Evolutionary conservation across 2,888 invertebrate genomes (phyloP).

Genomic region (Hyposoter didymator): DNA sequence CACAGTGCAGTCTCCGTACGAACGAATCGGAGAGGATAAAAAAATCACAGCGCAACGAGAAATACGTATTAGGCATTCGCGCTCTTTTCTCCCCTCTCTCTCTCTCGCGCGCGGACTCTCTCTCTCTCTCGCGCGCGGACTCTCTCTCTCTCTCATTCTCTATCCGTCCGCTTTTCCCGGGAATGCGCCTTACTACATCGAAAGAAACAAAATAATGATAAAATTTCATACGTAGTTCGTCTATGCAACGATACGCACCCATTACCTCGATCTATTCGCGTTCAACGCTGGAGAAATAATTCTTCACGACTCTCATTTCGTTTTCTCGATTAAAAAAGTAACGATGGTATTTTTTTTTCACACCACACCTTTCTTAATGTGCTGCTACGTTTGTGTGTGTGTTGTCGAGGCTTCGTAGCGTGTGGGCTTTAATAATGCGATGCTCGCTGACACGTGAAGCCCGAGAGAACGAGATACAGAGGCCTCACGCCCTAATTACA

Average conservation of each 20-base stretch:
- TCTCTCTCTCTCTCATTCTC: not conserved
- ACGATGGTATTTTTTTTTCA: constrained; percentile 12
- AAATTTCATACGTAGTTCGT: constrained; percentile 13
- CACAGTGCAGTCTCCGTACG: constrained; percentile 23
- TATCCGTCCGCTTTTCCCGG: constrained; percentile 29
- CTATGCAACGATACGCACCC: constrained; percentile 49
- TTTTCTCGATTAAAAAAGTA: constrained; percentile 63
- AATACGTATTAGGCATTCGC: constrained; percentile 27
- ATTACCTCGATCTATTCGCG: constrained; percentile 50
- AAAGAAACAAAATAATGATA: constrained; percentile 1
- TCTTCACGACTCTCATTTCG: constrained; percentile 50
- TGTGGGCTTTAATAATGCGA: constrained; percentile 47
- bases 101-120: not conserved
- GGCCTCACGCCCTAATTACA: constrained; percentile 73
- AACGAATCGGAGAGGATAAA: not conserved
- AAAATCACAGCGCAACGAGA: constrained; percentile 16
- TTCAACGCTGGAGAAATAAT: constrained; percentile 30
- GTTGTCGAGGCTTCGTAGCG: constrained; percentile 6
- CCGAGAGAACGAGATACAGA: constrained; percentile 40
- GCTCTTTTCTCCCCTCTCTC: not conserved
- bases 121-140: not conserved
- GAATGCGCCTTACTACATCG: constrained; percentile 17
- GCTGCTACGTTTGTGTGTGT: not conserved
- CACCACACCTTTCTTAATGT: constrained; percentile 53
- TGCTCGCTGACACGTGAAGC: constrained; percentile 70